A percentile compares a stretch with the other conserved stretches of the same genome.
Conservation (phyloP, 2,888 invertebrate genomes). For the Heliconius erato region DNA sequence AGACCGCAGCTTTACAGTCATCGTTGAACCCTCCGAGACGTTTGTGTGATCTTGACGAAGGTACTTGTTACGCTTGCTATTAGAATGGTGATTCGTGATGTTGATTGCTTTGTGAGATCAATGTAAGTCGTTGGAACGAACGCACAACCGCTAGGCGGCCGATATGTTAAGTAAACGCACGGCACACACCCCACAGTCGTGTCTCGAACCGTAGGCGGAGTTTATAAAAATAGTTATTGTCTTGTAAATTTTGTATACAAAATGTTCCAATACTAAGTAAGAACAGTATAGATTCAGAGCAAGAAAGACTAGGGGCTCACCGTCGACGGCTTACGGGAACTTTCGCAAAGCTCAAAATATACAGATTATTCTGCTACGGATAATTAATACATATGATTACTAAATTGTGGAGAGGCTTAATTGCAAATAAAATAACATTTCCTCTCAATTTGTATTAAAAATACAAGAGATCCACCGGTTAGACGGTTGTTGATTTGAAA, state of each 20-base stretch:
- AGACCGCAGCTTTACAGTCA: no score
- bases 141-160: no score
- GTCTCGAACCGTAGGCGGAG: neutral
- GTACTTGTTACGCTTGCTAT: no score
- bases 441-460: slow-evolving; percentile 35
- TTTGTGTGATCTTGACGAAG: no score
- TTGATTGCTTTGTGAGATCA: no score
- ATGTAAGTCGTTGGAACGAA: no score
- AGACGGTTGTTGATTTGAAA: neutral
- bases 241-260: neutral
- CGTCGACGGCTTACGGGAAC: slow-evolving; percentile 40
- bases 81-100: no score
- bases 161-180: neutral
- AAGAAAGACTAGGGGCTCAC: slow-evolving; percentile 40
- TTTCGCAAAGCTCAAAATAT: slow-evolving; percentile 52
- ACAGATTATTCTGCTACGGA: slow-evolving; percentile 53
- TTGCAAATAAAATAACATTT: slow-evolving; percentile 38
- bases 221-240: neutral
- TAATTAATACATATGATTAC: slow-evolving; percentile 54
- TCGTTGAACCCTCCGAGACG: no score
- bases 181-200: no score
- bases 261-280: neutral
- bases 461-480: slow-evolving; percentile 15
- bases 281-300: slow-evolving; percentile 22
- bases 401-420: slow-evolving; percentile 44